Conservation (phyloP, 2,888 invertebrate genomes). For the Drosophila niveifrons region DNA sequence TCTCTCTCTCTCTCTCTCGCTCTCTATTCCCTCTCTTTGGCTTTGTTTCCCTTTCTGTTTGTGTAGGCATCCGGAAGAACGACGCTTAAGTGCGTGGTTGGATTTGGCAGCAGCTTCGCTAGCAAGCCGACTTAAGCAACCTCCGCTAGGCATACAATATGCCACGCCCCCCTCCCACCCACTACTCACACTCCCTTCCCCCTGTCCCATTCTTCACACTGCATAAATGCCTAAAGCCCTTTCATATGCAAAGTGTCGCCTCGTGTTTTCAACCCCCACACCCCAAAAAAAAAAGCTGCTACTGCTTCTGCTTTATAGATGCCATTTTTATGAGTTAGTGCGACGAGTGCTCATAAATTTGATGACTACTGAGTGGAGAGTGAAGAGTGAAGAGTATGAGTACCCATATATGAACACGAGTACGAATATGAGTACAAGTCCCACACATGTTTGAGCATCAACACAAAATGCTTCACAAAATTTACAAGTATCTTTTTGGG, state of each 20-base stretch:
- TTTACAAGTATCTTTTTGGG: conserved; percentile 48
- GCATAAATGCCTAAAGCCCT: conserved; percentile 47
- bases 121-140: conserved; percentile 59
- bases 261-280: conserved; percentile 47
- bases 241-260: conserved; percentile 74
- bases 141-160: conserved; percentile 33
- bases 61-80: conserved; percentile 53
- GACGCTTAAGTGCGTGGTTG: conserved; percentile 71
- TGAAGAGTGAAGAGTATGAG: conserved; percentile 9
- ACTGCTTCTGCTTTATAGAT: conserved; percentile 44
- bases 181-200: neutral
- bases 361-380: conserved; percentile 54
- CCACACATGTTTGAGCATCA: conserved; percentile 15
- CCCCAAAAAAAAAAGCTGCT: conserved; percentile 29
- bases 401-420: neutral
- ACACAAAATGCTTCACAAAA: conserved; percentile 15
- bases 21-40: neutral
- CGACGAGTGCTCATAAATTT: conserved; percentile 79
- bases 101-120: conserved; percentile 59
- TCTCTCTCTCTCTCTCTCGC: neutral
- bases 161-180: conserved; percentile 8
- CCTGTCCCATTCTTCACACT: neutral
- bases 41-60: conserved; percentile 33
- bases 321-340: conserved; percentile 78
- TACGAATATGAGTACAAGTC: conserved; percentile 13